Base-by-base conservation (phyloP, 2,113 vertebrate genomes). In the Oxygymnocypris stewartii region DNA sequence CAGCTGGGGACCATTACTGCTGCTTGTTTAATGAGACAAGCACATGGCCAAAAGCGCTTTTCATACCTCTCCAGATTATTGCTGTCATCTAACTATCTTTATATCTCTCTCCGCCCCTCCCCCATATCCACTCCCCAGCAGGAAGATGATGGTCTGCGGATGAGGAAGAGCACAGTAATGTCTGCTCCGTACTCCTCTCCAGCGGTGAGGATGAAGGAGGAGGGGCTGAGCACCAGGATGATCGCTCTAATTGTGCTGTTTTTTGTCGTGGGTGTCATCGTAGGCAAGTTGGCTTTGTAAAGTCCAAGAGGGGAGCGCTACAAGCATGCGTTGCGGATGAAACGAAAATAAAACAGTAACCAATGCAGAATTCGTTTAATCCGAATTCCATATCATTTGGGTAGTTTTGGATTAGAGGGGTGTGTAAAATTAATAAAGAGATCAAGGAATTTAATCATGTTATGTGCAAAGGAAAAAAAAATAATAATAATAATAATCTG, bases 281-380 rank as follows among this genome's bases (percentile, higher is more conserved):
- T 99, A 90, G 98, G 97, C 93, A 99, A 99, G 94, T 95, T 99
- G 91, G 95, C 97, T 92, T 97, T 99, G 96, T 99, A 99, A 93
- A 96, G 92, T 89, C 82, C 92, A 87, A 78, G 87, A 84, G 84
- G 23, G 42, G 87, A 79, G 47, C 14, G 77, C 74, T 31, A 74
- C 87, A 88, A 92, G 97, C 97, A 96, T 96, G 97, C 94, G 91
- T 88, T 91, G 90, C 90, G 93, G 85, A 88, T 87, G 69, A 87
- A 89, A 82, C 54, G 84, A 86, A 80, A 84, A 47, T 74, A 80
- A 92, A 90, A 91, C 77, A 90, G 31, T 76, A 82, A 88, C 67
- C 85, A 87, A 86, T 84, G 88, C 88, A 87, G 91, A 92, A 91
- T 92, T 88, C 89, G 93, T 94, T 93, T 92, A 93, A 95, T 94